Percentiles rank a stretch among this genome's conserved stretches.
phyloP scores from a whole-genome alignment of 2,113 vertebrate genomes.

The Hiodon alosoides region DNA sequence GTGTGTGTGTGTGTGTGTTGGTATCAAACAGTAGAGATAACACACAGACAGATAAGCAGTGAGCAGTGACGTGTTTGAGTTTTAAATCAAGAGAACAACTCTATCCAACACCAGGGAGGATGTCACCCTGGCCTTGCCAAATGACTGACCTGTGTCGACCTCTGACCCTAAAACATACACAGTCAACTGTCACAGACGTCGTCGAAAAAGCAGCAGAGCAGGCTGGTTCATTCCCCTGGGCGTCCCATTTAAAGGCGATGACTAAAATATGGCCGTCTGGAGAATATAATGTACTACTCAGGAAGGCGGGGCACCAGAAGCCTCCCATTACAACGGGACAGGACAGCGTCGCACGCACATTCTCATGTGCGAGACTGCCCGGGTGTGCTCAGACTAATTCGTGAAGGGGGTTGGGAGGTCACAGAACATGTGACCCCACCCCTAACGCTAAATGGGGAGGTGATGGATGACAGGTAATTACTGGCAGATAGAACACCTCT shows the following conservation, averaged over 20 bases:
- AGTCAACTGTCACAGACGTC: constrained; percentile 47
- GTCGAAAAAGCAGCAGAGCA: background rate
- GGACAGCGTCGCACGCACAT: constrained; percentile 38
- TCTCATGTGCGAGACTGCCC: constrained; percentile 69
- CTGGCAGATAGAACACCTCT: constrained; percentile 68
- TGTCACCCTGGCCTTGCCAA: constrained; percentile 47
- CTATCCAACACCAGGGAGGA: constrained; percentile 20
- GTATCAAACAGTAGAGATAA: too few relatives aligned
- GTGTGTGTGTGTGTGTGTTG: background rate
- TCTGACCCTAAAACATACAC: constrained; percentile 55
- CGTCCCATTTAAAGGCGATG: constrained; percentile 56
- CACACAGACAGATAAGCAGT: too few relatives aligned
- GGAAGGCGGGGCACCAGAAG: too few relatives aligned
- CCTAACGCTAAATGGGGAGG: constrained; percentile 58
- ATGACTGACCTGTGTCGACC: constrained; percentile 44
- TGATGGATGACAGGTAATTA: constrained; percentile 80
- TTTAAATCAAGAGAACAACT: background rate
- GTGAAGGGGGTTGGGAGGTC: constrained; percentile 42
- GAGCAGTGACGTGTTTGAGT: background rate
- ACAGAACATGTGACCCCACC: constrained; percentile 60
- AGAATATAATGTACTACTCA: too few relatives aligned
- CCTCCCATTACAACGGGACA: too few relatives aligned
- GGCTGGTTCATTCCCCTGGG: constrained; percentile 26
- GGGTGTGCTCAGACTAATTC: constrained; percentile 53
- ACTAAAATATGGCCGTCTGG: constrained; percentile 50